A percentile compares a stretch with the other conserved stretches of the same genome.
phyloP scores from a whole-genome alignment of 2,888 invertebrate genomes.

The Tridacna gigas region DNA sequence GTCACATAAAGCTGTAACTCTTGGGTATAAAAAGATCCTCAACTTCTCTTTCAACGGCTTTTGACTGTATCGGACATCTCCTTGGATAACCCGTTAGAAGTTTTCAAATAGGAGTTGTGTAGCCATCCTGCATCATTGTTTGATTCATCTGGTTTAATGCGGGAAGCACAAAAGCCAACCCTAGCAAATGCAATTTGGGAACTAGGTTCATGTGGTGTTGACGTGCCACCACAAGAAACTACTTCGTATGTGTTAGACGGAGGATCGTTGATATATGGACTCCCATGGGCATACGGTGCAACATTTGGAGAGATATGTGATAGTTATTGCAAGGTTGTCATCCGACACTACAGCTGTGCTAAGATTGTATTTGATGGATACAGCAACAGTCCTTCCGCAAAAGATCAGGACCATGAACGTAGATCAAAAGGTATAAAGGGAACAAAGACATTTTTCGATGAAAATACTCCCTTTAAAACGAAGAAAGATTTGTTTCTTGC shows the following conservation, averaged over 20 bases:
- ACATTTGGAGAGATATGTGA: constrained; percentile 60
- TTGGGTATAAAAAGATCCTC: constrained; percentile 63
- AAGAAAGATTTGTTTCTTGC: too few relatives aligned
- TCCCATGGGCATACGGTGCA: constrained; percentile 60
- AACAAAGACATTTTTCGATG: constrained; percentile 58
- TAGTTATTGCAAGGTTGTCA: constrained; percentile 53
- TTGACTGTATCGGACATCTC: constrained; percentile 47
- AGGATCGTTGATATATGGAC: constrained; percentile 63
- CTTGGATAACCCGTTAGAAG: constrained; percentile 26
- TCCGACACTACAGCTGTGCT: constrained; percentile 51
- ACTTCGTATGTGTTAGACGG: constrained; percentile 66
- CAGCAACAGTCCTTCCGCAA: constrained; percentile 59
- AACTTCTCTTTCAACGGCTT: constrained; percentile 67
- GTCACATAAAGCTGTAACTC: constrained; percentile 52
- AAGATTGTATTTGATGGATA: constrained; percentile 77
- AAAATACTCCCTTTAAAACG: constrained; percentile 45
- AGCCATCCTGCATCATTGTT: constrained; percentile 64
- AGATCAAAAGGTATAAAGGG: constrained; percentile 50
- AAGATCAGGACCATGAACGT: constrained; percentile 66
- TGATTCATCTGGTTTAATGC: constrained; percentile 52
- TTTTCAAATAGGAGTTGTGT: constrained; percentile 66
- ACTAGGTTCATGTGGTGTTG: constrained; percentile 25
- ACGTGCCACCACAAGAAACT: constrained; percentile 2
- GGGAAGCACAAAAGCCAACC: constrained; percentile 58
- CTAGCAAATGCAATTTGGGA: constrained; percentile 65